phyloP scores from a whole-genome alignment of 2,113 vertebrate genomes.

The Macaca mulatta region DNA sequence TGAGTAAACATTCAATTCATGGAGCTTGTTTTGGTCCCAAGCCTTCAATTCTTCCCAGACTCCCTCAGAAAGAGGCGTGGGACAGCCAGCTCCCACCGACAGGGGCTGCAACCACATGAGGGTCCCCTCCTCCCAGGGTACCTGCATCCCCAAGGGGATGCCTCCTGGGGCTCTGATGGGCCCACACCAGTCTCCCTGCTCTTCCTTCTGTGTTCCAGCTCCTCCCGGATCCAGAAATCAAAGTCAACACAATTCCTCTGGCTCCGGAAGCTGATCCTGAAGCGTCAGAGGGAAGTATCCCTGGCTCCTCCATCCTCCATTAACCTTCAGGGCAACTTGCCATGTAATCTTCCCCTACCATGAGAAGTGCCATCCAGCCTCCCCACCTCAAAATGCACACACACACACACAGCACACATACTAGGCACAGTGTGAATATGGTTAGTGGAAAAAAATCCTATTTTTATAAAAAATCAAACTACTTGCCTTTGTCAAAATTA shows the following conservation, averaged over 20 bases:
- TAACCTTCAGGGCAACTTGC: neutral
- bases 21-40: neutral
- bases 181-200: fast-evolving
- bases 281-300: neutral
- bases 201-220: neutral
- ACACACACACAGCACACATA: too few relatives aligned
- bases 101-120: neutral
- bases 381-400: neutral
- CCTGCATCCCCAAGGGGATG: neutral
- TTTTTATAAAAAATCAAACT: conserved; percentile 16
- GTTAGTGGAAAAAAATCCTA: neutral
- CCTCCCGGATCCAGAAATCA: neutral
- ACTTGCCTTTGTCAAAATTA: conserved; percentile 44
- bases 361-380: neutral
- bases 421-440: neutral
- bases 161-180: neutral
- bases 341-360: neutral
- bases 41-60: conserved; percentile 67
- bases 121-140: neutral
- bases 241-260: neutral
- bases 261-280: neutral
- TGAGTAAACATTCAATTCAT: conserved; percentile 37
- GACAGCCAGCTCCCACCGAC: neutral
- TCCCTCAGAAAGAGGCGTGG: conserved; percentile 26
- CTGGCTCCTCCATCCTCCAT: neutral